These are phyloP conservation scores for Gonioctena quinquepunctata DNA, from an alignment of 1,140 invertebrate genomes.

Conservation along the genomic window DNA sequence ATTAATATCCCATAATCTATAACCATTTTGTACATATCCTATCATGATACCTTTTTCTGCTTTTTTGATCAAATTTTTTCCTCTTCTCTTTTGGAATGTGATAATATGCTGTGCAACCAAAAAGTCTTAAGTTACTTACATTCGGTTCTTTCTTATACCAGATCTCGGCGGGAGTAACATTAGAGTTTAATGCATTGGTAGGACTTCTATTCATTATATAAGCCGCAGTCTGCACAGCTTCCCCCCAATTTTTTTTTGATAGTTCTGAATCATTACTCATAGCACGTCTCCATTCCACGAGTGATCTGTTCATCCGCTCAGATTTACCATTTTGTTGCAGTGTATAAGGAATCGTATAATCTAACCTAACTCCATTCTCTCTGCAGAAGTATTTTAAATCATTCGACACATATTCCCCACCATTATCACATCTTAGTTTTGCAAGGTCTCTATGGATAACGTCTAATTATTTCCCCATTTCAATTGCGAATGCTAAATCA, in stretches of 20 bases:
- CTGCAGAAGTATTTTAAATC: slow-evolving; percentile 36
- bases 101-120: slow-evolving; percentile 42
- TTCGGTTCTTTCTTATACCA: slow-evolving; percentile 41
- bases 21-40: slow-evolving; percentile 27
- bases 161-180: slow-evolving; percentile 21
- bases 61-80: slow-evolving; percentile 37
- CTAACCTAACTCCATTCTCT: slow-evolving; percentile 32
- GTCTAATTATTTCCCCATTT: too few relatives aligned
- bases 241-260: slow-evolving; percentile 35
- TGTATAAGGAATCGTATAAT: slow-evolving; percentile 51
- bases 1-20: slow-evolving; percentile 26
- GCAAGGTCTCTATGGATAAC: too few relatives aligned
- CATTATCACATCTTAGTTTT: slow-evolving; percentile 34
- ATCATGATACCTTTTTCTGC: slow-evolving; percentile 36
- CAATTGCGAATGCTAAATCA: too few relatives aligned
- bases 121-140: slow-evolving; percentile 41
- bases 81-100: slow-evolving; percentile 40
- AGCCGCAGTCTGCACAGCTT: slow-evolving; percentile 22
- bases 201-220: slow-evolving; percentile 20
- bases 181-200: neutral
- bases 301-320: slow-evolving; percentile 56
- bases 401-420: slow-evolving; percentile 39
- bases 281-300: slow-evolving; percentile 54
- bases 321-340: slow-evolving; percentile 57
- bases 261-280: slow-evolving; percentile 39